Conservation (phyloP, 92 coral and sea anemone species). For the Phenganax stokvisi region DNA sequence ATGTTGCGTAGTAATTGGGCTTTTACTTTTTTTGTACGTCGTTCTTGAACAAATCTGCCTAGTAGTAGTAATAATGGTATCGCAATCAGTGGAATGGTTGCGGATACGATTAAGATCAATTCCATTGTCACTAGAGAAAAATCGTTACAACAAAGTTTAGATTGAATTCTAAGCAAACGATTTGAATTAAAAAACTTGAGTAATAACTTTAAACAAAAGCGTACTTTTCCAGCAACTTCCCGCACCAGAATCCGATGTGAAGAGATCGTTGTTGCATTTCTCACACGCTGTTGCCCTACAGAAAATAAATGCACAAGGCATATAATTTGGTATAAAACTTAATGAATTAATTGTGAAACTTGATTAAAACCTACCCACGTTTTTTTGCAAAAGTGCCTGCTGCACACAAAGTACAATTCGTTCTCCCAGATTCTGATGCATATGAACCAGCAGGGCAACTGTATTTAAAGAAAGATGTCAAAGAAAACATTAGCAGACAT, state of each 20-base stretch:
- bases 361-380: slow-evolving; percentile 14
- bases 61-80: slow-evolving; percentile 19
- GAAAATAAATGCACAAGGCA: neutral
- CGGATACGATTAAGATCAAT: slow-evolving; percentile 20
- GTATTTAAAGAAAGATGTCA: neutral
- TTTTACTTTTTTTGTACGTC: neutral
- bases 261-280: slow-evolving; percentile 22
- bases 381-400: slow-evolving; percentile 31
- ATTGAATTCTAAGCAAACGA: too few relatives aligned
- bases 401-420: slow-evolving; percentile 25
- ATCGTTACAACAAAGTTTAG: neutral
- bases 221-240: slow-evolving; percentile 27
- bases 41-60: neutral
- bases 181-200: neutral
- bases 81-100: slow-evolving; percentile 21
- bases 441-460: slow-evolving; percentile 28
- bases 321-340: neutral
- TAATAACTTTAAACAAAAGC: neutral
- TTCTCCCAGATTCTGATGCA: slow-evolving; percentile 11
- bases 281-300: slow-evolving; percentile 2
- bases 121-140: slow-evolving; percentile 24
- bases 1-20: neutral
- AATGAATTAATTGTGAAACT: neutral
- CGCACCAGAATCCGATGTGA: slow-evolving; percentile 34
- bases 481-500: too few relatives aligned